Percentiles rank a stretch among this genome's conserved stretches.
These are phyloP conservation scores for Podiceps cristatus DNA, from an alignment of 2,113 vertebrate genomes.

Conservation along the genomic window DNA sequence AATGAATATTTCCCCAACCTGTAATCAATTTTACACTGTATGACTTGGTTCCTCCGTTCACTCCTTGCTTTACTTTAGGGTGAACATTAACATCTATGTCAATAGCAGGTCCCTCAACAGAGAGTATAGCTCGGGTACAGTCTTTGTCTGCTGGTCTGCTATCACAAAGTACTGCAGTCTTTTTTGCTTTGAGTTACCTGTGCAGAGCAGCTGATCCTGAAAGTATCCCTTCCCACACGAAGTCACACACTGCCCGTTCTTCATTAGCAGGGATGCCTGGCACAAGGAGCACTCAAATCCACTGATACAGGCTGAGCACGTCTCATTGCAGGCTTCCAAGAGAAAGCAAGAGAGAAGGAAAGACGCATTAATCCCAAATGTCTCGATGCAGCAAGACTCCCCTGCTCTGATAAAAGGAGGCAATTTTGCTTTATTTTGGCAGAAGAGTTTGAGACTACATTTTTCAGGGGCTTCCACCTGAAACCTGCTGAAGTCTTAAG, in stretches of 20 bases:
- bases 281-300: constrained; percentile 81
- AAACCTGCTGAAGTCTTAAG: neutral
- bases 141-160: neutral
- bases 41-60: neutral
- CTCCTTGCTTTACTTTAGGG: neutral
- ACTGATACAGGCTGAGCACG: constrained; percentile 78
- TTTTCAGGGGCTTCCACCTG: neutral
- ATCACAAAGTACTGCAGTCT: neutral
- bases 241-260: constrained; percentile 77
- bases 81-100: constrained; percentile 23
- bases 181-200: constrained; percentile 64
- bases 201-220: constrained; percentile 76
- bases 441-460: neutral
- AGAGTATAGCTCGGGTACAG: neutral
- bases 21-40: neutral
- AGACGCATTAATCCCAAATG: neutral
- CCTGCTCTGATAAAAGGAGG: neutral
- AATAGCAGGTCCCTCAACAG: neutral
- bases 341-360: neutral
- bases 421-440: neutral
- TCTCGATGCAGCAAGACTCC: neutral
- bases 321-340: constrained; percentile 78
- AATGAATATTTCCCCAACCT: neutral
- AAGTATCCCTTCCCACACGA: constrained; percentile 77
- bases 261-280: constrained; percentile 69